Percentiles rank a stretch among this genome's conserved stretches.
Conservation (phyloP, 2,797 vertebrate genomes). For the Tympanoctomys barrerae region DNA sequence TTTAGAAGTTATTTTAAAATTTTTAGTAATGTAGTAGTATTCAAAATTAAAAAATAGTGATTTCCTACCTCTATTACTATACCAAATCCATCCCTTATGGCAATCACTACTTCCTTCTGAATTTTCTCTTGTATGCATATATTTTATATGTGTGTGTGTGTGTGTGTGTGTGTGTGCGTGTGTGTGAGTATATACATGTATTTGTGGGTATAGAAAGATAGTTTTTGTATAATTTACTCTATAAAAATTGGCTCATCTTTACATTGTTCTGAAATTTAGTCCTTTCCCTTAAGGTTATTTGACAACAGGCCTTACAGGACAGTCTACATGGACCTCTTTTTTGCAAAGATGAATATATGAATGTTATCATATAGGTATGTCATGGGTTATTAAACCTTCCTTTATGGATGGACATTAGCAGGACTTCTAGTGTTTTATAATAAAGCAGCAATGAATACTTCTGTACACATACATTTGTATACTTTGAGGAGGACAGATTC, state of each 20-base stretch:
- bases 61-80: neutral
- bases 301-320: neutral
- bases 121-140: neutral
- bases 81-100: neutral
- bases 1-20: constrained; percentile 28
- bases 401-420: neutral
- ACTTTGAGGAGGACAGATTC: neutral
- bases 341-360: neutral
- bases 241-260: neutral
- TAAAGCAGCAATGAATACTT: neutral
- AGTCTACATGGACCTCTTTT: neutral
- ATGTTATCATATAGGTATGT: neutral
- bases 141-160: neutral
- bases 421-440: neutral
- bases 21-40: constrained; percentile 41
- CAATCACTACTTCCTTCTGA: constrained; percentile 37
- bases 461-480: neutral
- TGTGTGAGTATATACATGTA: neutral
- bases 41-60: constrained; percentile 24
- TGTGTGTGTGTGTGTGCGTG: neutral
- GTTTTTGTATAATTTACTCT: constrained; percentile 45
- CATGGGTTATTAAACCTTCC: neutral
- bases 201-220: neutral
- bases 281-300: neutral
- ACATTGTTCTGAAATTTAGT: neutral